Percentiles rank a stretch among this genome's conserved stretches.
Conservation (phyloP, 2,888 invertebrate species). For the Athetis lepigone region DNA sequence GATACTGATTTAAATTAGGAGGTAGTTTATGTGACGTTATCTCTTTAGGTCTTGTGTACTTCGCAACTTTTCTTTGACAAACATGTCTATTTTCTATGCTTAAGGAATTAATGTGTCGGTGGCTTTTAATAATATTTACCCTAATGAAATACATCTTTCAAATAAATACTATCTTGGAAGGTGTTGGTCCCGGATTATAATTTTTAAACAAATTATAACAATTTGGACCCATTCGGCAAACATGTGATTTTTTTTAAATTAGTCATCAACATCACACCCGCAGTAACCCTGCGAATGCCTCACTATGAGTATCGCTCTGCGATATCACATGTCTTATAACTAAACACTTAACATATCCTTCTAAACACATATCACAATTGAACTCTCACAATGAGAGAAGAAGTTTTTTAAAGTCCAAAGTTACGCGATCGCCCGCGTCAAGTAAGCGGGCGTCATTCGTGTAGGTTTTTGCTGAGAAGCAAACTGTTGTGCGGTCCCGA, state of each 20-base stretch:
- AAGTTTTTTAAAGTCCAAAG: slow-evolving; percentile 85
- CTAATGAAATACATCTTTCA: slow-evolving; percentile 90
- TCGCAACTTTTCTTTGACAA: slow-evolving; percentile 89
- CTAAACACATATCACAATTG: slow-evolving; percentile 90
- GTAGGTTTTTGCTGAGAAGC: slow-evolving; percentile 96
- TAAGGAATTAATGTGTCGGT: slow-evolving; percentile 91
- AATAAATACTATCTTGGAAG: slow-evolving; percentile 91
- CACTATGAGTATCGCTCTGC: slow-evolving; percentile 88
- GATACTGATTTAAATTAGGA: slow-evolving; percentile 88
- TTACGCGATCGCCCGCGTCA: slow-evolving; percentile 82
- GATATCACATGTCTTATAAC: slow-evolving; percentile 82
- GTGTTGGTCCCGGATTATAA: slow-evolving; percentile 91
- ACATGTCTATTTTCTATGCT: slow-evolving; percentile 89
- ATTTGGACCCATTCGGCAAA: slow-evolving; percentile 89
- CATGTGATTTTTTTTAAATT: slow-evolving; percentile 82
- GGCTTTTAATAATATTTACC: slow-evolving; percentile 90
- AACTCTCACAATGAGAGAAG: slow-evolving; percentile 85
- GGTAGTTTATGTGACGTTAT: slow-evolving; percentile 86
- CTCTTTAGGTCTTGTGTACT: slow-evolving; percentile 74
- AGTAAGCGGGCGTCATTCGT: slow-evolving; percentile 91
- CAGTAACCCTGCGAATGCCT: slow-evolving; percentile 81
- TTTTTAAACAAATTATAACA: slow-evolving; percentile 91
- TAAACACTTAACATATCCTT: slow-evolving; percentile 84
- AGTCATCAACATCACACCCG: slow-evolving; percentile 81
- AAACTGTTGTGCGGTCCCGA: slow-evolving; percentile 97